Base-by-base conservation (phyloP, 2,888 invertebrate species). In the Sarcophaga variegata region DNA sequence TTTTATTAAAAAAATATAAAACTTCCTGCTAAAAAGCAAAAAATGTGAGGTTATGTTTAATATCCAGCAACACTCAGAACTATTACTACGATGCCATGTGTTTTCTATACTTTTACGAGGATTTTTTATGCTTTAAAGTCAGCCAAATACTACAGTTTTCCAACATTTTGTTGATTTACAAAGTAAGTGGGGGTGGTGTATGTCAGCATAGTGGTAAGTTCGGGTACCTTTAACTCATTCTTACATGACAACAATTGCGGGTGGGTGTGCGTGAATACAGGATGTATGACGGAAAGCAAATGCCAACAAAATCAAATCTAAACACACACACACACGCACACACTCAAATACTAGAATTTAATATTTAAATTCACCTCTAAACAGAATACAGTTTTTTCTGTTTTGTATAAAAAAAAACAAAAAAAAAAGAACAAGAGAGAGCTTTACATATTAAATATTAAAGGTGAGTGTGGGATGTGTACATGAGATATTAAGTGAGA, bases 241-340 rank as follows among this genome's bases (percentile, higher is more conserved):
- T 14, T 54, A 4, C 10, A 17, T 17, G 10, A 14, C 54, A 54
- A 54, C 17, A 54, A 54, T 54, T 70, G 49, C 70, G 70, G 49
- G 14, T 59, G 78, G 37, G 69, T 37, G 5, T 81, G 78, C 75
- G 70, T 75, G 66, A 78, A 71, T 78, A 81, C 83, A 87, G 83
- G 83, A 87, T 84, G 87, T 81, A 84, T 79, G 75, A 78, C 87
- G 83, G 87, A 87, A 87, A 87, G 81, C 60, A 84, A 87, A 87
- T 87, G 84, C 81, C 81, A 81, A 82, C 78, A 81, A 79, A 87
- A 81, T n/a, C 70, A 60, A 17, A 27, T 64, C 70, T 66, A 76
- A 64, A 37, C 66, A 45, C 0, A 66, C 66, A 66, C 37, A 22
- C 79, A 45, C 4, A 20, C 20, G 20, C 20, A 45, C 5, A 77